A percentile compares a stretch with the other conserved stretches of the same genome.
Conservation (phyloP, 2,888 invertebrate genomes). For the Drosophila melanosoma region DNA sequence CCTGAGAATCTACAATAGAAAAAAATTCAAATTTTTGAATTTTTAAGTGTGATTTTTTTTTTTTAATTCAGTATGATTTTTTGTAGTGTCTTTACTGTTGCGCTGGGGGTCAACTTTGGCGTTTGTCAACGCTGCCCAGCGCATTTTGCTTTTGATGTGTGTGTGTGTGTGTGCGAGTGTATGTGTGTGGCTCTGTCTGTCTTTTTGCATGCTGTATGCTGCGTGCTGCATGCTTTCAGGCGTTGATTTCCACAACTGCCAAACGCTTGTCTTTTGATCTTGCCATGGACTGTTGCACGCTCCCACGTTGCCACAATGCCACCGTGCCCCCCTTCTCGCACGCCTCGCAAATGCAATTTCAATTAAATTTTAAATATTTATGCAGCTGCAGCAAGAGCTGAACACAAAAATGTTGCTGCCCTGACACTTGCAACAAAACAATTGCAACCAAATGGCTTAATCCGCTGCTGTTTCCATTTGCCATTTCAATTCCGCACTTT, state of each 20-base stretch:
- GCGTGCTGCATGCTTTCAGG: constrained; percentile 62
- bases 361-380: constrained; percentile 81
- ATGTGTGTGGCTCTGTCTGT: constrained; percentile 9
- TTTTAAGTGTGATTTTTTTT: background rate
- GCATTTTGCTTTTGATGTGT: constrained; percentile 43
- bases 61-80: rapidly evolving
- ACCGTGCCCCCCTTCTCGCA: constrained; percentile 15
- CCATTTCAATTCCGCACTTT: constrained; percentile 37
- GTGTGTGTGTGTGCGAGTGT: constrained; percentile 12
- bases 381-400: constrained; percentile 51
- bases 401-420: constrained; percentile 27
- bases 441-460: constrained; percentile 57
- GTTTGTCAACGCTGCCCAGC: constrained; percentile 58
- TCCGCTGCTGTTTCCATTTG: constrained; percentile 47
- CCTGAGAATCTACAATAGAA: background rate
- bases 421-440: constrained; percentile 46
- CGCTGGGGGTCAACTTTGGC: constrained; percentile 51
- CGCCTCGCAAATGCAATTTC: constrained; percentile 70
- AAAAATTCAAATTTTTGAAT: background rate
- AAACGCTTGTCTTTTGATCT: constrained; percentile 81
- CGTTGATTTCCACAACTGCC: constrained; percentile 80
- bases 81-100: background rate
- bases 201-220: constrained; percentile 39
- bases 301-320: background rate
- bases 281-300: constrained; percentile 26